These are phyloP conservation scores for Herminia tarsipennalis DNA, from an alignment of 2,888 invertebrate genomes.

Conservation along the genomic window DNA sequence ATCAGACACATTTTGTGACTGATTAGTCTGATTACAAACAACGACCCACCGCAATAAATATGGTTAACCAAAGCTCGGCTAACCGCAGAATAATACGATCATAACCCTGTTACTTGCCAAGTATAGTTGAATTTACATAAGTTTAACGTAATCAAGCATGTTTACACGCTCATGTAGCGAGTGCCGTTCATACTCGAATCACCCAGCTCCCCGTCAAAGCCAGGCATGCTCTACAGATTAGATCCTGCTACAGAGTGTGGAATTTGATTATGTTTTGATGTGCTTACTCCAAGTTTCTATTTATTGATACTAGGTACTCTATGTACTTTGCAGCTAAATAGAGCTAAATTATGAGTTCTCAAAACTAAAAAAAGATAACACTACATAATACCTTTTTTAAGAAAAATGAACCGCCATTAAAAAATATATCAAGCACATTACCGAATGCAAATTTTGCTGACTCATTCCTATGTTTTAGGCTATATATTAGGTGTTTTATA, in stretches of 20 bases:
- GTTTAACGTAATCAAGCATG: constrained; percentile 16
- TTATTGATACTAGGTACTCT: constrained; percentile 15
- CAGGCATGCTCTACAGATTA: constrained; percentile 32
- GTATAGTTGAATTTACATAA: not conserved
- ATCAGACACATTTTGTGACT: too few relatives aligned
- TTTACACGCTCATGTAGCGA: constrained; percentile 8
- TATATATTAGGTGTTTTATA: too few relatives aligned
- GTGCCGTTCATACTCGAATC: constrained; percentile 30
- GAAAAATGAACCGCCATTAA: too few relatives aligned
- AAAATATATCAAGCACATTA: too few relatives aligned
- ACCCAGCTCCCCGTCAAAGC: constrained; percentile 34
- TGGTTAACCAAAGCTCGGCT: too few relatives aligned
- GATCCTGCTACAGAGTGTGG: constrained; percentile 21
- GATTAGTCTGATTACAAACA: too few relatives aligned
- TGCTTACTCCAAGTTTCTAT: constrained; percentile 16
- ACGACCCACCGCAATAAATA: too few relatives aligned
- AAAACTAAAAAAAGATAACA: not conserved
- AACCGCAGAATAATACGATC: not conserved
- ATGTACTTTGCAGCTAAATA: not conserved
- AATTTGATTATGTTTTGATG: constrained; percentile 31
- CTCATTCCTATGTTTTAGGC: too few relatives aligned
- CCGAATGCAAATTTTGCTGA: too few relatives aligned
- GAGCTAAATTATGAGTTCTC: too few relatives aligned
- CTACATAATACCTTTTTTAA: too few relatives aligned
- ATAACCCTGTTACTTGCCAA: not conserved